Conservation (phyloP, 23 tunicate species). For the Corella eumyota region DNA sequence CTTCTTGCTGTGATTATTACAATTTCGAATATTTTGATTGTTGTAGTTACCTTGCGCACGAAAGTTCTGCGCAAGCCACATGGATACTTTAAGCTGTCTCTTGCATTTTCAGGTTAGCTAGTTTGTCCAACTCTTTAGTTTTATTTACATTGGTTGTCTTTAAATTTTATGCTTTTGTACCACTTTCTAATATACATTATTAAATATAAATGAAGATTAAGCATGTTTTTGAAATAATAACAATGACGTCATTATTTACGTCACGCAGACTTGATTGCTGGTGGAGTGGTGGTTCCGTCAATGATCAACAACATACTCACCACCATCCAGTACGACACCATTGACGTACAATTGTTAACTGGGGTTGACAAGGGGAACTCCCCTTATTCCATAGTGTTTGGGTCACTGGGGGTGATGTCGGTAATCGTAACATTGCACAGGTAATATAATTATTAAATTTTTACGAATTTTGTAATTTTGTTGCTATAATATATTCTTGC, state of each 20-base stretch:
- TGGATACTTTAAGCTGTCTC: conserved; percentile 74
- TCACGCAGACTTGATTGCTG: conserved; percentile 26
- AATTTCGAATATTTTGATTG: conserved; percentile 44
- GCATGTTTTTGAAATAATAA: too few relatives aligned
- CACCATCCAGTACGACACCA: conserved; percentile 8
- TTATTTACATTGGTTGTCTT: too few relatives aligned
- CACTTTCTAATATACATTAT: too few relatives aligned
- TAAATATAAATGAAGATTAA: too few relatives aligned
- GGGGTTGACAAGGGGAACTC: conserved; percentile 1
- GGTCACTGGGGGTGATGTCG: conserved; percentile 37
- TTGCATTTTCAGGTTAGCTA: conserved; percentile 75
- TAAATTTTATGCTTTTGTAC: too few relatives aligned
- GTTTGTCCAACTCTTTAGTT: too few relatives aligned
- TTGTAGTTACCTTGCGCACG: conserved; percentile 32
- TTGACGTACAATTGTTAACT: not conserved
- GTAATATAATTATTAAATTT: too few relatives aligned
- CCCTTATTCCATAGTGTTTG: conserved; percentile 28
- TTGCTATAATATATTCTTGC: too few relatives aligned
- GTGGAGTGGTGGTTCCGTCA: conserved; percentile 18
- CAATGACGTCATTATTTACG: too few relatives aligned
- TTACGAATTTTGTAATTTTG: too few relatives aligned
- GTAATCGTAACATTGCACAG: conserved; percentile 49
- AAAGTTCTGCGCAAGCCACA: conserved; percentile 59
- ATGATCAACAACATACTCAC: conserved; percentile 18
- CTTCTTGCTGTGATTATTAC: conserved; percentile 29